Evolutionary conservation across 2,888 invertebrate species (phyloP).

Genomic region (Sympetrum striolatum): DNA sequence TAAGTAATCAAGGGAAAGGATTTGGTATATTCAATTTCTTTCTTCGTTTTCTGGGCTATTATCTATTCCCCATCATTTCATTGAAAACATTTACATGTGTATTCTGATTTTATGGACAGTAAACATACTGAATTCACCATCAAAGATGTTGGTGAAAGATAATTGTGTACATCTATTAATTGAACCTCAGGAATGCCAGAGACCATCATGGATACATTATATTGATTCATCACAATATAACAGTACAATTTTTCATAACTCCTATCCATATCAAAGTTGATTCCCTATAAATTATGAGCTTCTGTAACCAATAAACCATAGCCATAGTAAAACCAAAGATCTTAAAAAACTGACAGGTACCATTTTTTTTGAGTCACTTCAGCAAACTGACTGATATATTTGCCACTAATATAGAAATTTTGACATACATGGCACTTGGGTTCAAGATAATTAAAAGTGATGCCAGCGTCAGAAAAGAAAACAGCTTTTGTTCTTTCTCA

Average conservation of each 20-base stretch:
- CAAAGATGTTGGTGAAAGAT: background rate
- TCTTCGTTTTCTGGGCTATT: too few species aligned
- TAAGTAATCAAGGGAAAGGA: too few species aligned
- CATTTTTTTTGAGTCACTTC: background rate
- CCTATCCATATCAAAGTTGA: background rate
- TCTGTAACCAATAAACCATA: background rate
- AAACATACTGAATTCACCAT: background rate
- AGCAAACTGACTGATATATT: background rate
- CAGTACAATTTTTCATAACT: background rate
- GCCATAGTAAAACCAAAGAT: background rate
- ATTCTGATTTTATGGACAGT: background rate
- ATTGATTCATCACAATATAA: background rate
- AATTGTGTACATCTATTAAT: background rate
- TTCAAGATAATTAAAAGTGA: background rate
- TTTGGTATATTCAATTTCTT: too few species aligned
- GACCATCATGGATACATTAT: background rate
- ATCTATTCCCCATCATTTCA: background rate
- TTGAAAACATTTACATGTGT: background rate
- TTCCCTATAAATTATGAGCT: background rate
- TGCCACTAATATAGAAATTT: background rate
- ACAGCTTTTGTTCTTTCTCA: background rate
- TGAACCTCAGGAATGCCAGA: background rate
- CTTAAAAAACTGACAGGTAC: background rate
- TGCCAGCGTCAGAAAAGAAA: background rate
- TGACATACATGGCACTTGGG: slow-evolving; percentile 13